Evolutionary conservation across 2,888 invertebrate species (phyloP).

Genomic region (Heliconius cydno): DNA sequence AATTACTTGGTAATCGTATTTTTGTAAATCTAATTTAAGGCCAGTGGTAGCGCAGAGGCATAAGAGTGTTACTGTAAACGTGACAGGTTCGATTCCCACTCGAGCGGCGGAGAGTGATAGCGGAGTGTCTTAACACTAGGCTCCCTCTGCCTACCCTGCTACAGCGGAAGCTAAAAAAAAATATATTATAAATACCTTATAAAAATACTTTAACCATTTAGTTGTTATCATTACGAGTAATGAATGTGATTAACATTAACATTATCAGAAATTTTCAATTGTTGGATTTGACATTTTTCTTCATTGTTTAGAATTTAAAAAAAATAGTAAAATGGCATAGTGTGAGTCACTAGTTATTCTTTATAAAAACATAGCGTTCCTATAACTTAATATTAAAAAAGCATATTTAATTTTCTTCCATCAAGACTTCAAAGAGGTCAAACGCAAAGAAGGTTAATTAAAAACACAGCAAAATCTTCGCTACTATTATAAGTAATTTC

Average conservation of each 20-base stretch:
- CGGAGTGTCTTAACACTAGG: no score
- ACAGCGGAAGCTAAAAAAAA: no score
- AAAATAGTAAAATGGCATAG: no score
- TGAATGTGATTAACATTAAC: not conserved
- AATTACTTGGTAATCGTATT: not conserved
- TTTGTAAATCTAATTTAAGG: not conserved
- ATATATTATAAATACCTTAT: not conserved
- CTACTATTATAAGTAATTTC: not conserved
- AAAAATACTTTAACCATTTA: not conserved
- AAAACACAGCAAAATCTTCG: not conserved
- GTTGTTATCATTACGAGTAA: not conserved
- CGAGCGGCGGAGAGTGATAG: no score
- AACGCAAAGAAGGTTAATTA: conserved; percentile 13
- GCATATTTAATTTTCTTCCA: conserved; percentile 2
- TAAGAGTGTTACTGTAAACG: no score
- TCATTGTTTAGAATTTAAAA: no score
- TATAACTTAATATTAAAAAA: not conserved
- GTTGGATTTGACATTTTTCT: not conserved
- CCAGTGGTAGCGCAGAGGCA: no score
- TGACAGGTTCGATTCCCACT: no score
- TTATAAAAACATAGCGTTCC: not conserved
- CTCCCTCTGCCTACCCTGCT: no score
- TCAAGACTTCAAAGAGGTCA: conserved; percentile 7
- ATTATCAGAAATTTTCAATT: not conserved
- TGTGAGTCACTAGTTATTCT: not conserved